phyloP scores from a whole-genome alignment of 2,797 vertebrate species.

The Crocodylus rhombifer region DNA sequence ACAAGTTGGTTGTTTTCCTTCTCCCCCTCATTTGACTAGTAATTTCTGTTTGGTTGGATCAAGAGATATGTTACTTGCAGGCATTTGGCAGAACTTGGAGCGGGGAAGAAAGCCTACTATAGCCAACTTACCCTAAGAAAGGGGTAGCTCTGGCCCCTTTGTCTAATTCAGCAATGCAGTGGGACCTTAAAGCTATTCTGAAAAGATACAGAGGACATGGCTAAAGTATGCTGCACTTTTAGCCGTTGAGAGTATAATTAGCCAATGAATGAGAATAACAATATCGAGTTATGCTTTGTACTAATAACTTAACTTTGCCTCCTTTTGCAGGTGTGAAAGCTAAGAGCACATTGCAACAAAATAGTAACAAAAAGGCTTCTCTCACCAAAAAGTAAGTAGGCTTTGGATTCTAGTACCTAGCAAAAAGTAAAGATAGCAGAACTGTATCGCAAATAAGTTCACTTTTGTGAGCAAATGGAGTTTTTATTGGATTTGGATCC shows the following conservation, averaged over 20 bases:
- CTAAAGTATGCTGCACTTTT: neutral
- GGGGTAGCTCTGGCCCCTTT: neutral
- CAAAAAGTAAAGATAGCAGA: constrained; percentile 15
- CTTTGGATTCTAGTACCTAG: neutral
- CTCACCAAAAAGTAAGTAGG: constrained; percentile 78
- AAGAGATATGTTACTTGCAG: neutral
- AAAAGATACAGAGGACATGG: neutral
- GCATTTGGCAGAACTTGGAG: neutral
- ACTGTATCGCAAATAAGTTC: neutral
- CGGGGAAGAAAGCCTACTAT: neutral
- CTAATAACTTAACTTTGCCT: neutral
- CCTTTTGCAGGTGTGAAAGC: constrained; percentile 71
- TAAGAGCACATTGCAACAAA: constrained; percentile 71
- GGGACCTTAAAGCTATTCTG: neutral
- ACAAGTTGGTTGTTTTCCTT: neutral
- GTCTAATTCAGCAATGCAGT: neutral
- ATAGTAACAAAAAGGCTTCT: constrained; percentile 71
- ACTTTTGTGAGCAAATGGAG: neutral
- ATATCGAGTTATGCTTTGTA: neutral
- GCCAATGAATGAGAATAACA: neutral
- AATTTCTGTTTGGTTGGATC: neutral
- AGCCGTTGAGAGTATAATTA: neutral
- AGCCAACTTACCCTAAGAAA: neutral
- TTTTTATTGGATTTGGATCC: neutral
- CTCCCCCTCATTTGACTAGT: neutral